Evolutionary conservation across 2,888 invertebrate species (phyloP), one percentile per base, ranked within the genome.

Genomic region (Xestoiulus laeticollis): DNA sequence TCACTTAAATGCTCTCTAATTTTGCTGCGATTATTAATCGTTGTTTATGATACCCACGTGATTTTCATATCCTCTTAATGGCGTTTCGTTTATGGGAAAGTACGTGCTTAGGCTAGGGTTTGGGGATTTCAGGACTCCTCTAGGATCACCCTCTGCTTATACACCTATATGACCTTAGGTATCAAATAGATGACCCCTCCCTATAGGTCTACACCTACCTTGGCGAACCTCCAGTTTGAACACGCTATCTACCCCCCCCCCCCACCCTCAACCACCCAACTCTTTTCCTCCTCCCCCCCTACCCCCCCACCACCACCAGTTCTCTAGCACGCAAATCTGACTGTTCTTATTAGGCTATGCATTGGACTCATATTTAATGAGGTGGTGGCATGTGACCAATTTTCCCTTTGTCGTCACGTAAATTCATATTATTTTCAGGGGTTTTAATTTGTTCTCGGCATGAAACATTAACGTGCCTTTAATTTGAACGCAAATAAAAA

Each of bases 1-100:
- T 85, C 84, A 84, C 84, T 84, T 84, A 84, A 84, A 84, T 84
- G 84, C 33, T 84, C 84, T 84, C 84, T 84, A 84, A 84, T 84
- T 84, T 84, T 38, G 84, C 38, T 32, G 84, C 38, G 38, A 32
- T 84, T 84, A 84, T 84, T 84, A 84, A 84, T 84, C 33, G 84
- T 84, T 84, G 84, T 84, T 84, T 84, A 84, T 84, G 84, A 38
- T 84, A 38, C 84, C 84, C 84, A 84, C 84, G 84, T 84, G 84
- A 38, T 84, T 84, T 38, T 84, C 84, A 84, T 84, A 84, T 38
- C 84, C 84, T 84, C 84, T 32, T 84, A 84, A 84, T 84, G 84
- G 84, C 32, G n/a, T 84, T 38, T 19, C 32, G 84, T 84, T 59
- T 84, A 84, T 84, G 84, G 38, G 84, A 84, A 84, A 59, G 59